phyloP scores from a whole-genome alignment of 2,113 vertebrate genomes.

The Phylloscopus trochilus region DNA sequence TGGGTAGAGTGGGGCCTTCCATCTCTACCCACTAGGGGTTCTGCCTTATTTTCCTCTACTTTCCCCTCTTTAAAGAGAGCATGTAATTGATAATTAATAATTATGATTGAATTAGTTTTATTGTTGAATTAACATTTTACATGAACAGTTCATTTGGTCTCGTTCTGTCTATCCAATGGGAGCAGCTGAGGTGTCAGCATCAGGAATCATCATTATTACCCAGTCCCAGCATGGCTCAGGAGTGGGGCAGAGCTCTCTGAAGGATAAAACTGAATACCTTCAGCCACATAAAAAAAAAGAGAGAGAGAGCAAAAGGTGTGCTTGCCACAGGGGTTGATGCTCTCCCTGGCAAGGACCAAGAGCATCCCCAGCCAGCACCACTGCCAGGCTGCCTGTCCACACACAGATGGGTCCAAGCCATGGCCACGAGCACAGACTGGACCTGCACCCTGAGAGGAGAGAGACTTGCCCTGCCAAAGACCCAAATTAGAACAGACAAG shows the following conservation, averaged over 20 bases:
- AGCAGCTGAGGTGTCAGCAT: not conserved
- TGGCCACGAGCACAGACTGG: not conserved
- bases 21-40: too few species aligned
- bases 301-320: accelerated
- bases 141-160: not conserved
- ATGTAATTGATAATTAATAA: not conserved
- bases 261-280: not conserved
- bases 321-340: not conserved
- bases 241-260: not conserved
- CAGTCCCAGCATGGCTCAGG: not conserved
- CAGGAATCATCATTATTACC: not conserved
- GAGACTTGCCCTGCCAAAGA: not conserved
- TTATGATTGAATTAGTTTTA: not conserved
- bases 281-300: not conserved
- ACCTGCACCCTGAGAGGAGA: not conserved
- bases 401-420: not conserved
- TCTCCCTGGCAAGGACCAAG: not conserved
- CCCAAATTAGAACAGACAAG: not conserved
- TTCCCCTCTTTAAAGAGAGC: not conserved
- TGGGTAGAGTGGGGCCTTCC: not conserved
- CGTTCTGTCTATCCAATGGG: not conserved
- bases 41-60: not conserved
- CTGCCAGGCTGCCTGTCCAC: not conserved
- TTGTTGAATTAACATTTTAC: too few species aligned
- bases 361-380: not conserved